phyloP scores from a whole-genome alignment of 2,797 vertebrate species.

The Amblyopsis hoosieri region DNA sequence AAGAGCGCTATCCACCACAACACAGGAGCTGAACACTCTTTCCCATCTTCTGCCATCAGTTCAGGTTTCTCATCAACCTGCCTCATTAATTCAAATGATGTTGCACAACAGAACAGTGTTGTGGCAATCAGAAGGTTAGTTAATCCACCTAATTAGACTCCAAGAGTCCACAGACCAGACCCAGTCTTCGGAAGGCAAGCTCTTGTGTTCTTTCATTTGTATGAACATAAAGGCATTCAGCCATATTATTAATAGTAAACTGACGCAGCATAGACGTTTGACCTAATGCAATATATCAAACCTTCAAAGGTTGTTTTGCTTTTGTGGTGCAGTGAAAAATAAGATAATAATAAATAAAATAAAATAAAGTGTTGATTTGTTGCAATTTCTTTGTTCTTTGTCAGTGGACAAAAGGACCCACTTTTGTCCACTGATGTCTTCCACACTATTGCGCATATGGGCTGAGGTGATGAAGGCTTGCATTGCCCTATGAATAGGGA shows the following conservation, averaged over 20 bases:
- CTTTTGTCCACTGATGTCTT: too few species aligned
- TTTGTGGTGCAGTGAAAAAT: not conserved
- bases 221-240: slow-evolving; percentile 44
- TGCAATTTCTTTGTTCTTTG: slow-evolving; percentile 11
- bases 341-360: slow-evolving; percentile 16
- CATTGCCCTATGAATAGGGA: not conserved
- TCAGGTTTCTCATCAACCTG: slow-evolving; percentile 44
- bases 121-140: slow-evolving; percentile 60
- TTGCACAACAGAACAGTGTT: slow-evolving; percentile 46
- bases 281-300: slow-evolving; percentile 22
- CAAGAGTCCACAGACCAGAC: slow-evolving; percentile 42
- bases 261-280: slow-evolving; percentile 3
- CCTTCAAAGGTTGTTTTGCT: not conserved
- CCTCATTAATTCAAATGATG: slow-evolving; percentile 60
- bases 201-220: slow-evolving; percentile 37
- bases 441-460: slow-evolving; percentile 30
- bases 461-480: too few species aligned
- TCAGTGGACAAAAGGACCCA: too few species aligned
- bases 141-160: slow-evolving; percentile 61
- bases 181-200: slow-evolving; percentile 23
- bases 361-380: slow-evolving; percentile 19
- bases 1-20: slow-evolving; percentile 15
- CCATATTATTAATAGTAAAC: slow-evolving; percentile 25
- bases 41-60: slow-evolving; percentile 34
- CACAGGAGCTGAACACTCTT: slow-evolving; percentile 7